phyloP scores from a whole-genome alignment of 2,797 vertebrate species.

The Sebastes iracundus region DNA sequence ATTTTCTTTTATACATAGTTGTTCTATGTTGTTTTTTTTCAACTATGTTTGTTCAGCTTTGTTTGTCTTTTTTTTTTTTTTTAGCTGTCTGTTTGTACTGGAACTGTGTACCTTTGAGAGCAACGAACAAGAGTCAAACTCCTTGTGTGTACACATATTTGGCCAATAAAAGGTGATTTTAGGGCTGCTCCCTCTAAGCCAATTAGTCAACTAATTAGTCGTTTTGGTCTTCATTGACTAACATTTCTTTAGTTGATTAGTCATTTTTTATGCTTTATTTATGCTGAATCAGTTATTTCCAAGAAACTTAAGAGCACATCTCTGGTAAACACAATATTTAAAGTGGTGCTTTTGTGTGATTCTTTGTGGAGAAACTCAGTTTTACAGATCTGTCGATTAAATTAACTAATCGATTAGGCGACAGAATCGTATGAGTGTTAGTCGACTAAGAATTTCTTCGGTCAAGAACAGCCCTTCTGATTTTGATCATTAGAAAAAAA shows the following conservation, averaged over 20 bases:
- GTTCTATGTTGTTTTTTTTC: too few relatives aligned
- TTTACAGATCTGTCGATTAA: neutral
- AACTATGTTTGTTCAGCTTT: too few relatives aligned
- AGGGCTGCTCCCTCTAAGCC: too few relatives aligned
- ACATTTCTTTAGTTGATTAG: neutral
- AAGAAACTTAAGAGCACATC: neutral
- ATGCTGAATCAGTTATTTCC: too few relatives aligned
- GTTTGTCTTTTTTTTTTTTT: too few relatives aligned
- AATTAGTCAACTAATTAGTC: neutral
- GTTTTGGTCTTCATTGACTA: neutral
- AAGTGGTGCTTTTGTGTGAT: neutral
- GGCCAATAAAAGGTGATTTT: too few relatives aligned
- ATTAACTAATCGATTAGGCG: neutral
- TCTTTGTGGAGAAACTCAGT: neutral
- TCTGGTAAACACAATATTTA: too few relatives aligned
- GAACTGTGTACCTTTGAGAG: too few relatives aligned
- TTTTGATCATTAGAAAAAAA: neutral
- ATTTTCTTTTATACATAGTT: neutral
- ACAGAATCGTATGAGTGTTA: neutral
- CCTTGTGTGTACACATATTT: too few relatives aligned
- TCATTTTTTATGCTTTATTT: neutral
- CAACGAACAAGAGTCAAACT: too few relatives aligned
- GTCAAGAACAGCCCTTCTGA: neutral
- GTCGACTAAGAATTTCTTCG: neutral
- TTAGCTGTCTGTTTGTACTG: too few relatives aligned